Evolutionary conservation across 2,113 vertebrate species (phyloP).

Genomic region (Serranochromis macrocephalus): DNA sequence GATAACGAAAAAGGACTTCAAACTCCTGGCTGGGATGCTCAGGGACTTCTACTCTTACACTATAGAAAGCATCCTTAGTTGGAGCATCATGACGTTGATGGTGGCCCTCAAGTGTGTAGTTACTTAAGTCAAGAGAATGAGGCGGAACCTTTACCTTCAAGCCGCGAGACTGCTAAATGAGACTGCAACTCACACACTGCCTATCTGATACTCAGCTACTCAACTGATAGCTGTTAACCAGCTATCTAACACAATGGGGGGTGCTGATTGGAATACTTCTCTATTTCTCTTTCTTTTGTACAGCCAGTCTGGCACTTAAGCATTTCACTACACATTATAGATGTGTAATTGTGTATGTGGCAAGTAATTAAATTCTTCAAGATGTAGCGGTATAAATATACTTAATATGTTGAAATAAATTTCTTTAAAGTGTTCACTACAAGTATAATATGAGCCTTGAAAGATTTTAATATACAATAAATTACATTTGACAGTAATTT

Average conservation of each 20-base stretch:
- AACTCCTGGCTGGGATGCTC: background rate
- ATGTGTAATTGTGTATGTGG: background rate
- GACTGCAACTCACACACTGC: background rate
- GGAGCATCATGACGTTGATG: rapidly evolving
- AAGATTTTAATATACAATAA: background rate
- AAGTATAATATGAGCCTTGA: background rate
- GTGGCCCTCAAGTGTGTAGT: background rate
- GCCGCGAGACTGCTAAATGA: background rate
- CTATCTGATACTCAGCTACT: background rate
- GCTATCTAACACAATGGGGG: background rate
- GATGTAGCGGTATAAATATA: background rate
- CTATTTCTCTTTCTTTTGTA: background rate
- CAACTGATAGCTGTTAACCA: background rate
- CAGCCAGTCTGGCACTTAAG: background rate
- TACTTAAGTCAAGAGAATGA: background rate
- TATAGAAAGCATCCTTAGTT: background rate
- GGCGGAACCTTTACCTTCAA: background rate
- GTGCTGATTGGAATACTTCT: background rate
- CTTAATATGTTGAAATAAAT: background rate
- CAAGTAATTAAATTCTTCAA: background rate
- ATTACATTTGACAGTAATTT: background rate
- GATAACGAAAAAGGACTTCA: background rate
- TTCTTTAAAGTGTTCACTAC: background rate
- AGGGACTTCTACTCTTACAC: background rate
- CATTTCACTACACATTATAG: background rate